These are phyloP conservation scores for Pachypanchax playfairii DNA, from an alignment of 2,113 vertebrate genomes.

Conservation along the genomic window DNA sequence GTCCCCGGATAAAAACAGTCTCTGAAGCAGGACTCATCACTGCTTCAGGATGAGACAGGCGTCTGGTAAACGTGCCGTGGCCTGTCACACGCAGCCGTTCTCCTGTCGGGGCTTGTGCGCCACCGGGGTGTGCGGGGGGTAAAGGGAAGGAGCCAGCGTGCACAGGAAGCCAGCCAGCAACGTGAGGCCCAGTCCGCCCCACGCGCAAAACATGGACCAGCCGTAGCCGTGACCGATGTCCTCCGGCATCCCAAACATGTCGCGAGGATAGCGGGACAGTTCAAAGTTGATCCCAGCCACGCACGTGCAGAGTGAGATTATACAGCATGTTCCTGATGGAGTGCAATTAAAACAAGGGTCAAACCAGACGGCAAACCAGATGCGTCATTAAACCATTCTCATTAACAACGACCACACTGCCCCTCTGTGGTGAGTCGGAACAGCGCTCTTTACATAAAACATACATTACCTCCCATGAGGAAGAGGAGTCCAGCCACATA, in stretches of 20 bases:
- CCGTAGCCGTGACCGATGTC: conserved; percentile 98
- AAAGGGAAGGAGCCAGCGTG: conserved; percentile 96
- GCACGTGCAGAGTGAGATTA: conserved; percentile 98
- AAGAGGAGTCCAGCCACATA: conserved; percentile 94
- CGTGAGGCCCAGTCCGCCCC: conserved; percentile 97
- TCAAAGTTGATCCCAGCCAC: conserved; percentile 99
- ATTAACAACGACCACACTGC: conserved; percentile 45
- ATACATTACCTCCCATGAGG: conserved; percentile 91
- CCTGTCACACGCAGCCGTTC: conserved; percentile 86
- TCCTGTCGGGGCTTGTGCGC: conserved; percentile 95
- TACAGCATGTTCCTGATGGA: conserved; percentile 94
- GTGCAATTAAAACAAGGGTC: too few species aligned
- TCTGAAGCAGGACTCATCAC: conserved; percentile 45
- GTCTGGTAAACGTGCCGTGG: conserved; percentile 37
- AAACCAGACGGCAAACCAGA: neutral
- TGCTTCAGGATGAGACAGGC: conserved; percentile 55
- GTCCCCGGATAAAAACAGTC: conserved; percentile 58
- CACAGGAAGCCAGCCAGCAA: conserved; percentile 98
- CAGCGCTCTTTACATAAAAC: conserved; percentile 43
- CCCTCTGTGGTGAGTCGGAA: conserved; percentile 53
- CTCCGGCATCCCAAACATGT: conserved; percentile 95
- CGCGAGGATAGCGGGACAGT: conserved; percentile 95
- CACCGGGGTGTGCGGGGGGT: conserved; percentile 88
- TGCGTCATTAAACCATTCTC: conserved; percentile 13
- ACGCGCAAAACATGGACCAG: conserved; percentile 99